Evolutionary conservation across 2,113 vertebrate species (phyloP).

Genomic region (Bubo blakistoni): DNA sequence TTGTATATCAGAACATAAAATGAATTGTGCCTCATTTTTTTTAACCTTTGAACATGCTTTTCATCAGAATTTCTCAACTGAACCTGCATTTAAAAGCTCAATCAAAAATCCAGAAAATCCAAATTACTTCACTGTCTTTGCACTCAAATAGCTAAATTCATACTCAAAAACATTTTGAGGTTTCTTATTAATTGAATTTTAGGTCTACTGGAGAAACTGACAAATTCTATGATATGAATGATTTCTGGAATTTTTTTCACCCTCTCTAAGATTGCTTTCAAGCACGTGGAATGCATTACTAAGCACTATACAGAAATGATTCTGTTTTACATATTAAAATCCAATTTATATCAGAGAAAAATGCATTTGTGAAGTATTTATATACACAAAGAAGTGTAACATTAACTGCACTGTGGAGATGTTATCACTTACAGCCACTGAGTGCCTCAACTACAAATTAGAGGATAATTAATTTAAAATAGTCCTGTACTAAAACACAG

Average conservation of each 20-base stretch:
- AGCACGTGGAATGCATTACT: not conserved
- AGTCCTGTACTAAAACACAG: not conserved
- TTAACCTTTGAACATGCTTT: not conserved
- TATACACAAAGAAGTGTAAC: not conserved
- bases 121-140: not conserved
- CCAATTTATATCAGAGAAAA: slow-evolving; percentile 37
- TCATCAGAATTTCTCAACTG: not conserved
- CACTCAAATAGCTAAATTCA: not conserved
- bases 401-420: slow-evolving; percentile 10
- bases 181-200: not conserved
- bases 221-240: not conserved
- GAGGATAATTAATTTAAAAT: slow-evolving; percentile 57
- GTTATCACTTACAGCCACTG: slow-evolving; percentile 1
- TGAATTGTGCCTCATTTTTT: not conserved
- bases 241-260: not conserved
- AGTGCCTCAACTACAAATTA: slow-evolving; percentile 30
- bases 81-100: not conserved
- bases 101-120: not conserved
- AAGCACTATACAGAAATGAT: not conserved
- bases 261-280: not conserved
- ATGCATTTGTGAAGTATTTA: slow-evolving; percentile 38
- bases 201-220: not conserved
- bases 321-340: slow-evolving; percentile 31
- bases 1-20: not conserved
- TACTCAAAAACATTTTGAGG: not conserved